Base-by-base conservation (phyloP, 2,797 vertebrate genomes). In the Odontamblyopus lacepedii region DNA sequence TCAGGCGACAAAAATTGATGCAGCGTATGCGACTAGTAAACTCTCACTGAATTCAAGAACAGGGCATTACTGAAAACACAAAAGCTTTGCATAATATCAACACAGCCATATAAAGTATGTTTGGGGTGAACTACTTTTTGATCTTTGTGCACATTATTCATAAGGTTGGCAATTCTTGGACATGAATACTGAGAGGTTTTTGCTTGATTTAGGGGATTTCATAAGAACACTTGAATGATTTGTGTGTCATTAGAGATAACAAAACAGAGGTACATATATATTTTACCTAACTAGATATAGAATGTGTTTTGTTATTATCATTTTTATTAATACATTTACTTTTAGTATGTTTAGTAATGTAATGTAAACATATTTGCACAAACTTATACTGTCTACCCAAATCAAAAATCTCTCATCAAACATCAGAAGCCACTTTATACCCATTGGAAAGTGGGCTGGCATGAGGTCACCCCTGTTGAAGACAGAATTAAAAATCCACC, bases 381-480 rank as follows among this genome's bases (percentile, higher is more conserved):
- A 13, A 48, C 44, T 15, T 64, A 5, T 41, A 26, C 16, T 48
- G 9, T 29, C 30, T 67, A 81, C 80, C 74, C 64, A 87, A 86
- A 76, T 55, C 78, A 82, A 69, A 77, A 80, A 84, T 90, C 87
- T 88, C 61, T 27, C 1, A 89, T 83, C 6, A 44, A 65, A 18
- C 41, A 50, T 12, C 35, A 48, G 41, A 27, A 65, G 11, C 23
- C 48, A 1, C n/a, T 88, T 88, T 88, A 86, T 80, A 85, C 83
- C 80, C 29, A 41, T 79, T 29, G 77, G 74, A 88, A 88, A 88
- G 83, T 83, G 80, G 84, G 82, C 82, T 83, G 82, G 77, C 78
- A 85, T 2, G 71, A 88, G 88, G 85, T 91, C 87, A 89, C 79
- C 78, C 84, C 80, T 83, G 84, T 84, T 87, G 82, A 88, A 84